These are phyloP conservation scores for Hypomecis punctinalis DNA, from an alignment of 2,888 invertebrate genomes.

Conservation along the genomic window DNA sequence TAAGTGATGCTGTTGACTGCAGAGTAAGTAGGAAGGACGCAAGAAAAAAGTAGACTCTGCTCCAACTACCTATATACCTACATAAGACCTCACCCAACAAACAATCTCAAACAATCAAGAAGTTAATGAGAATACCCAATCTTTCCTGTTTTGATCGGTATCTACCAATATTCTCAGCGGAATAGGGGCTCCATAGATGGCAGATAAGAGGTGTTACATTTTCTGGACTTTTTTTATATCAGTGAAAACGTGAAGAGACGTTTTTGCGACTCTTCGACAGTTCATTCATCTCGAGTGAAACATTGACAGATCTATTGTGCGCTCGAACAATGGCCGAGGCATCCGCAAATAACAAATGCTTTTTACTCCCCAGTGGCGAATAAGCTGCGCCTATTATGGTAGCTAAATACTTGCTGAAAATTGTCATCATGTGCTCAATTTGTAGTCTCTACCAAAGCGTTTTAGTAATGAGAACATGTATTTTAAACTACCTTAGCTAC, in stretches of 20 bases:
- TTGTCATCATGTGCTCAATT: slow-evolving; percentile 11
- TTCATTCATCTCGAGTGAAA: slow-evolving; percentile 76
- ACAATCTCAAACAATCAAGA: slow-evolving; percentile 14
- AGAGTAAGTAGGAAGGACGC: too few species aligned
- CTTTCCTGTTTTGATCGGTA: slow-evolving; percentile 17
- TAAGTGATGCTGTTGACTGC: too few species aligned
- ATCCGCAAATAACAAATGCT: slow-evolving; percentile 54
- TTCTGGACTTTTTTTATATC: slow-evolving; percentile 39
- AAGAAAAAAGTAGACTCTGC: too few species aligned
- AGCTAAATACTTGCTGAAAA: slow-evolving; percentile 38
- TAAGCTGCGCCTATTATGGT: slow-evolving; percentile 26
- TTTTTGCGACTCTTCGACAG: slow-evolving; percentile 65
- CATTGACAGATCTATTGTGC: slow-evolving; percentile 80
- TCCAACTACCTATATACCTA: not conserved
- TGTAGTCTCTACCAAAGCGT: too few species aligned
- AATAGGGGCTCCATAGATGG: slow-evolving; percentile 20
- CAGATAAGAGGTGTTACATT: slow-evolving; percentile 30
- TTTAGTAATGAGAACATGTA: too few species aligned
- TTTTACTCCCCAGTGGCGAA: slow-evolving; percentile 25
- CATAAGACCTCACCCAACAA: not conserved
- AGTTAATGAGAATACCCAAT: slow-evolving; percentile 12
- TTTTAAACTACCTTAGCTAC: too few species aligned
- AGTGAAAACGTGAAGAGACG: slow-evolving; percentile 46
- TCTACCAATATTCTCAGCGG: slow-evolving; percentile 28
- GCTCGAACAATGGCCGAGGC: slow-evolving; percentile 68